Base-by-base conservation (phyloP, 2,888 invertebrate genomes). In the Stenoptilia bipunctidactyla region DNA sequence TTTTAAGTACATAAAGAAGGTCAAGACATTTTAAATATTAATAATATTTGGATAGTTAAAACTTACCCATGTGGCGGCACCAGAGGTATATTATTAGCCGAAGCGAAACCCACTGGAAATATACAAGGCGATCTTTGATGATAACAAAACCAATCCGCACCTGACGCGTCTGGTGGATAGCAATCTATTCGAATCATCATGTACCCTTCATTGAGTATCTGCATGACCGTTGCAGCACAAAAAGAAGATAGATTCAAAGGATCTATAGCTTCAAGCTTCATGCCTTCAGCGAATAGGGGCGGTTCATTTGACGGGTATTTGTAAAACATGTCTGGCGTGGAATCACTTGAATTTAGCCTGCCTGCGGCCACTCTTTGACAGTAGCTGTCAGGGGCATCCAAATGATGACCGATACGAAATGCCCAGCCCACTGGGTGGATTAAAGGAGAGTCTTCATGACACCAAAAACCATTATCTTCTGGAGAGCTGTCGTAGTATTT, bases 351-450 rank as follows among this genome's bases (percentile, higher is more conserved):
- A 45, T 91, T 87, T 15, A 88, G 85, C 40, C 90, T 84, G 34
- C 89, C 90, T 56, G 90, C 89, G 15, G 89, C 86, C 40, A 94
- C 88, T 44, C 93, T 86, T 52, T 91, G 90, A 44, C 90, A 72
- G 67, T 96, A 96, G 43, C 87, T 89, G 34, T 88, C 86, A 2
- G 95, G 93, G 0, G 97, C 96, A 41, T 93, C 92, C 36, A 98
- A 82, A 37, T 90, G 89, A 63, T 98, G 98, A 0, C 96, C 97
- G 0, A 96, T 92, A 42, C 90, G 73, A 41, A 90, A 91, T 0
- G 98, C 95, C 98, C 98, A 97, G n/a, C 97, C 97, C 1, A 97
- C 94, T 0, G 96, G 96, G 72, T 98, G 98, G 48, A 98, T 92
- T 9, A 98, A 85, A 0, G 96, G 94, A 0, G 97, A 97, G 63